Evolutionary conservation across 2,888 invertebrate genomes (phyloP).

Genomic region (Brachylomia viminalis): DNA sequence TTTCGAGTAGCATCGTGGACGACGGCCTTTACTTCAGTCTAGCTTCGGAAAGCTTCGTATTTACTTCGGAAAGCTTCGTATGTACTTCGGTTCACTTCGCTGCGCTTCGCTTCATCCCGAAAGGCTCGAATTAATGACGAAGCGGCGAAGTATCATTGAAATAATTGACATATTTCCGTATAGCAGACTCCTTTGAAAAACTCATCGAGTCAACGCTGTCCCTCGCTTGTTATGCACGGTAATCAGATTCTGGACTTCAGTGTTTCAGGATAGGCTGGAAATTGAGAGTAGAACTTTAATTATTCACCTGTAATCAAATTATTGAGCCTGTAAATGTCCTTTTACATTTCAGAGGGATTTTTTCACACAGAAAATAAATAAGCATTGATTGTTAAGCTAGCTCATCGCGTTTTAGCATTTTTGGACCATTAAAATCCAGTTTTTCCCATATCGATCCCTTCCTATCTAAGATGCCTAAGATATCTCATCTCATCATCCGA

Average conservation of each 20-base stretch:
- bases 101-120: conserved; percentile 52
- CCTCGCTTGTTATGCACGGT: conserved; percentile 19
- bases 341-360: no score
- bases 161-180: conserved; percentile 77
- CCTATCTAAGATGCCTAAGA: no score
- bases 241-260: conserved; percentile 21
- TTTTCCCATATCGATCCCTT: no score
- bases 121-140: conserved; percentile 76
- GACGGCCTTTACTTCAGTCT: conserved; percentile 24
- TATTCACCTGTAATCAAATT: background rate
- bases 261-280: background rate
- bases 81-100: conserved; percentile 30
- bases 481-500: no score
- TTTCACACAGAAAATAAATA: no score
- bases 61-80: conserved; percentile 45
- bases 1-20: background rate
- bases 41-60: conserved; percentile 32
- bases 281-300: background rate
- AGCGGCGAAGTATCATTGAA: conserved; percentile 70
- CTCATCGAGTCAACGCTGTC: conserved; percentile 20
- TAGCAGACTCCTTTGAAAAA: conserved; percentile 63
- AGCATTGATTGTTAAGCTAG: no score
- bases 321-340: background rate
- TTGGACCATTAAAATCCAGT: no score
- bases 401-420: no score